A percentile compares a stretch with the other conserved stretches of the same genome.
These are phyloP conservation scores for Vireo altiloquus DNA, from an alignment of 2,113 vertebrate genomes.

Conservation along the genomic window DNA sequence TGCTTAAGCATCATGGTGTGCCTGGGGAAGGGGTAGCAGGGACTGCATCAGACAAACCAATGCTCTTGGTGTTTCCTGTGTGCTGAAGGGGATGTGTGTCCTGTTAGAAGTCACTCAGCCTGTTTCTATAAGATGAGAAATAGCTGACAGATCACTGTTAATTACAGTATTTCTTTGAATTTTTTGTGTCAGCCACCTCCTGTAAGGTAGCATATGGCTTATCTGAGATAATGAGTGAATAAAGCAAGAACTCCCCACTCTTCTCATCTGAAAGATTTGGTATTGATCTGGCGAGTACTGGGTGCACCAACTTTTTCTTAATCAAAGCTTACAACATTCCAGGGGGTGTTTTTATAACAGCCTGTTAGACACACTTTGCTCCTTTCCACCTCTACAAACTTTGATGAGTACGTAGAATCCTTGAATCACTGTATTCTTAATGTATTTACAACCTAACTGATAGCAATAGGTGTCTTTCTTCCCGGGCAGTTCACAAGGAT, in stretches of 20 bases:
- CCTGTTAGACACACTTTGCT: slow-evolving; percentile 43
- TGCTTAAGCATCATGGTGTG: background rate
- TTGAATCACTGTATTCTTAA: slow-evolving; percentile 38
- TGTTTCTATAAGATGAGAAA: background rate
- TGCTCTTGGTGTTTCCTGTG: background rate
- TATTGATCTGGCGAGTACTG: background rate
- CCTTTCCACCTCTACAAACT: slow-evolving; percentile 14
- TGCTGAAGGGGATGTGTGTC: slow-evolving; percentile 6
- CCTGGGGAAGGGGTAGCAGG: background rate
- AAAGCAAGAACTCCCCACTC: background rate
- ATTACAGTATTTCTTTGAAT: background rate
- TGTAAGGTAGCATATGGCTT: background rate
- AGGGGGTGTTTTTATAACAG: slow-evolving; percentile 55
- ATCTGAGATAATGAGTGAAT: background rate
- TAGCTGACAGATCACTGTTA: slow-evolving; percentile 15
- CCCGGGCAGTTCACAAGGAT: slow-evolving; percentile 58
- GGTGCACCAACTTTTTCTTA: slow-evolving; percentile 24
- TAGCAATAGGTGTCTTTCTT: slow-evolving; percentile 68
- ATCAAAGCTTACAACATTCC: slow-evolving; percentile 31
- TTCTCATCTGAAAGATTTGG: slow-evolving; percentile 1
- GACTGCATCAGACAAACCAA: background rate
- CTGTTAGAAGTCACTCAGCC: background rate
- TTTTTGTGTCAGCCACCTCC: background rate
- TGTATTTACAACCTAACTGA: slow-evolving; percentile 45
- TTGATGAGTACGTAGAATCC: background rate